A percentile compares a stretch with the other conserved stretches of the same genome.
Conservation (phyloP, 1,140 invertebrate genomes). For the Tenebrio molitor region DNA sequence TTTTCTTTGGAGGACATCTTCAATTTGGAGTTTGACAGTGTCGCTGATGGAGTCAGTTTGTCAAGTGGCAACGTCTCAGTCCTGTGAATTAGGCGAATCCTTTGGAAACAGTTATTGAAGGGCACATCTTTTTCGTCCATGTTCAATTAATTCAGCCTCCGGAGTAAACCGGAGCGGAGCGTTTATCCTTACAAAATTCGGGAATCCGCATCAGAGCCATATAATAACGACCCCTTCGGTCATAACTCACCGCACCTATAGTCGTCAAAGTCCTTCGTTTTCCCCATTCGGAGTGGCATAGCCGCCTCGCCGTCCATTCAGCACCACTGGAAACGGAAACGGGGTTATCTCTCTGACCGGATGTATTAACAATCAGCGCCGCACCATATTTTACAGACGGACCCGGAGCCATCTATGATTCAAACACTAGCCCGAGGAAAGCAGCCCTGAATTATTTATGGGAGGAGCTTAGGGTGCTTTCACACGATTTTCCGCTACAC, state of each 20-base stretch:
- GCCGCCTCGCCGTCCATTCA: neutral
- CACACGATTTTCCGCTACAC: neutral
- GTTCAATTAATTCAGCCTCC: neutral
- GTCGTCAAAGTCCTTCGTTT: neutral
- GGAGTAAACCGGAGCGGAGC: neutral
- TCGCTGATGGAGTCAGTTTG: too few relatives aligned
- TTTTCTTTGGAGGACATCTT: too few relatives aligned
- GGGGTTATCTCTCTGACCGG: slow-evolving; percentile 23
- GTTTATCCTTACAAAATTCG: neutral
- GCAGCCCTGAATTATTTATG: slow-evolving; percentile 33
- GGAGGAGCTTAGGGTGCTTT: slow-evolving; percentile 6
- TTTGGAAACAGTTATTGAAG: too few relatives aligned
- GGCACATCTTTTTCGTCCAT: neutral
- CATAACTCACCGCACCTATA: neutral
- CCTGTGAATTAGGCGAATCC: too few relatives aligned
- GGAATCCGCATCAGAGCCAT: neutral
- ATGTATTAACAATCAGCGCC: slow-evolving; percentile 28
- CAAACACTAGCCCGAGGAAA: slow-evolving; percentile 33
- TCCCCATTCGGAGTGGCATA: neutral
- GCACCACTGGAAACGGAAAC: neutral
- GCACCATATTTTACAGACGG: slow-evolving; percentile 25
- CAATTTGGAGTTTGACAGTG: too few relatives aligned
- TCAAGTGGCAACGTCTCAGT: too few relatives aligned
- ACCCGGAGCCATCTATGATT: slow-evolving; percentile 32
- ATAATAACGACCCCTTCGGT: neutral